A percentile compares a stretch with the other conserved stretches of the same genome.
These are phyloP conservation scores for Tenthredo amoena DNA, from an alignment of 2,888 invertebrate species.

Conservation along the genomic window DNA sequence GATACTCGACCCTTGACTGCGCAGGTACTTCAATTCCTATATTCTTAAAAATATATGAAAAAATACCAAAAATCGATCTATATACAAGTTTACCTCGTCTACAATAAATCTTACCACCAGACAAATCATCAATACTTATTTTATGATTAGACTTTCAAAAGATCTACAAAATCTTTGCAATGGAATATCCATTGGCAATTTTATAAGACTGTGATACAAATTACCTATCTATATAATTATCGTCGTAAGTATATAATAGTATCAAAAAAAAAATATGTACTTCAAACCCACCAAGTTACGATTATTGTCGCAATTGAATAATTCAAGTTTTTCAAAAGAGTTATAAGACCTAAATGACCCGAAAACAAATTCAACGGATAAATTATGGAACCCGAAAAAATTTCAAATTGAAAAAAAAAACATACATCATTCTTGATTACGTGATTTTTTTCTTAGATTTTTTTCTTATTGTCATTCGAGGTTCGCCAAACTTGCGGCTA, in stretches of 20 bases:
- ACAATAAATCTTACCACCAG: neutral
- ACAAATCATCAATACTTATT: neutral
- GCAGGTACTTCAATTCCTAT: constrained; percentile 47
- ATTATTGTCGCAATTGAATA: neutral
- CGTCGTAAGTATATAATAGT: neutral
- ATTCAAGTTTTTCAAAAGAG: neutral
- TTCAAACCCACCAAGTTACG: neutral
- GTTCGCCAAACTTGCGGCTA: constrained; percentile 14
- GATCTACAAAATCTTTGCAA: constrained; percentile 39
- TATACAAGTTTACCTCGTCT: neutral
- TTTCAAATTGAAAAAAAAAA: neutral
- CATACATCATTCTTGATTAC: neutral
- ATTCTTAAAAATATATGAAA: constrained; percentile 47
- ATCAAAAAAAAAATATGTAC: neutral
- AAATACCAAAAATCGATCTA: constrained; percentile 28
- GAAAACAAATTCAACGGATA: neutral
- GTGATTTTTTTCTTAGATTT: neutral
- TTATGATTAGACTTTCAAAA: constrained; percentile 12
- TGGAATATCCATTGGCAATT: neutral
- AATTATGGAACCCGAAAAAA: neutral
- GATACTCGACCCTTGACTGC: constrained; percentile 1
- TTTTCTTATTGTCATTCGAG: constrained; percentile 29
- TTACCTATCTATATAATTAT: neutral
- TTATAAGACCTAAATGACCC: neutral
- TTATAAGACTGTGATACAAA: neutral